Evolutionary conservation across 1,140 invertebrate genomes (phyloP).

Genomic region (Anagrus nilaparvatae): DNA sequence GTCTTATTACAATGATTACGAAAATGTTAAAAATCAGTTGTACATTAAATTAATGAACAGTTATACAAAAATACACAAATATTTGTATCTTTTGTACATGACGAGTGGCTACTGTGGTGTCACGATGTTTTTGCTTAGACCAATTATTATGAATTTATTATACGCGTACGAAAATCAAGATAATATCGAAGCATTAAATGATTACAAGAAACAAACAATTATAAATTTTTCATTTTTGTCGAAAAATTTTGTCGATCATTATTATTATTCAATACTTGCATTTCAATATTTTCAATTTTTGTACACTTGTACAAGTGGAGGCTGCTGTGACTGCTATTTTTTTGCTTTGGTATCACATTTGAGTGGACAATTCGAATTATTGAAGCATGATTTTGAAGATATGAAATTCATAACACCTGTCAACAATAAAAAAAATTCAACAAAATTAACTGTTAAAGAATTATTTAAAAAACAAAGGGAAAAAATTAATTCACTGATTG

Average conservation of each 20-base stretch:
- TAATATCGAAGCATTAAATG: too few relatives aligned
- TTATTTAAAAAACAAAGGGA: neutral
- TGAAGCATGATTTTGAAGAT: slow-evolving; percentile 1
- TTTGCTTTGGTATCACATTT: slow-evolving; percentile 15
- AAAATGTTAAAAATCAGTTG: neutral
- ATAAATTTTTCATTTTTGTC: slow-evolving; percentile 10
- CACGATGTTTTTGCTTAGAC: slow-evolving; percentile 2
- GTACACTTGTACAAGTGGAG: slow-evolving; percentile 8
- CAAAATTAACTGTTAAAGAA: too few relatives aligned
- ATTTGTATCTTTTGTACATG: slow-evolving; percentile 7
- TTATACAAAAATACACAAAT: slow-evolving; percentile 13
- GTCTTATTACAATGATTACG: slow-evolving; percentile 3
- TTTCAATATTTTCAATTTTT: slow-evolving; percentile 9
- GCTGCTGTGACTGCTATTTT: slow-evolving; percentile 14
- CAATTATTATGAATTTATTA: slow-evolving; percentile 1
- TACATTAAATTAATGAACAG: slow-evolving; percentile 8
- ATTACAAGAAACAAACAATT: too few relatives aligned
- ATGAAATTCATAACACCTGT: neutral
- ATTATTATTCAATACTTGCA: neutral
- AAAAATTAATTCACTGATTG: neutral
- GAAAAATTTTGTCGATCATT: neutral
- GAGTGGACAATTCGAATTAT: slow-evolving; percentile 15
- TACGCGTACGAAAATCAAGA: slow-evolving; percentile 4
- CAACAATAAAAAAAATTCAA: too few relatives aligned
- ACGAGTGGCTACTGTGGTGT: slow-evolving; percentile 7